Conservation (phyloP, 2,797 vertebrate genomes). For the Gephyroberyx darwinii region DNA sequence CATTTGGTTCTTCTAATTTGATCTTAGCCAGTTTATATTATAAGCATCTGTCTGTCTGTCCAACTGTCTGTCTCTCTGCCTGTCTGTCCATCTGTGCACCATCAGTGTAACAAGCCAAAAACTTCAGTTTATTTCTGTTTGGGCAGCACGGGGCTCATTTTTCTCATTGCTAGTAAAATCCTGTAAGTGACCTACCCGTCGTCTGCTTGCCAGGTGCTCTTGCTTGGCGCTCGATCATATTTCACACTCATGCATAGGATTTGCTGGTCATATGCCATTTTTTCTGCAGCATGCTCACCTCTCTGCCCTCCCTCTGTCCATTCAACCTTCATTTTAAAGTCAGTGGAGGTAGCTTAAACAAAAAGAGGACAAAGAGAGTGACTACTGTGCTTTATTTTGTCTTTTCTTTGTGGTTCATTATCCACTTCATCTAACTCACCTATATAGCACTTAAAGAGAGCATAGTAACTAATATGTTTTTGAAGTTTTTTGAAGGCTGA, state of each 20-base stretch:
- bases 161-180: conserved; percentile 67
- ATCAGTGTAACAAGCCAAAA: conserved; percentile 20
- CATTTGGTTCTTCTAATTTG: conserved; percentile 18
- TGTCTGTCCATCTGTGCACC: conserved; percentile 17
- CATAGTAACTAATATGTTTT: too few relatives aligned
- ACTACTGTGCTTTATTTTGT: too few relatives aligned
- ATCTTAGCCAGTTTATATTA: conserved; percentile 1
- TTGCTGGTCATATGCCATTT: conserved; percentile 50
- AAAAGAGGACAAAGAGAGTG: too few relatives aligned
- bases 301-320: conserved; percentile 38
- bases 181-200: conserved; percentile 50
- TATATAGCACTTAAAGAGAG: neutral
- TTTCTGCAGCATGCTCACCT: conserved; percentile 35
- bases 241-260: conserved; percentile 64
- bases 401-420: neutral
- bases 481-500: too few relatives aligned
- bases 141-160: conserved; percentile 60
- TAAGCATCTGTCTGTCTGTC: neutral
- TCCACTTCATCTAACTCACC: neutral
- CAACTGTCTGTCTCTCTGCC: neutral
- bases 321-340: conserved; percentile 42
- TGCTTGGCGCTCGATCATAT: conserved; percentile 62
- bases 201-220: conserved; percentile 59
- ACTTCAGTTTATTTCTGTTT: conserved; percentile 45
- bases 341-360: conserved; percentile 2